Evolutionary conservation across 2,113 vertebrate species (phyloP), one percentile per base, ranked within the genome.

Genomic region (Pristiophorus japonicus): DNA sequence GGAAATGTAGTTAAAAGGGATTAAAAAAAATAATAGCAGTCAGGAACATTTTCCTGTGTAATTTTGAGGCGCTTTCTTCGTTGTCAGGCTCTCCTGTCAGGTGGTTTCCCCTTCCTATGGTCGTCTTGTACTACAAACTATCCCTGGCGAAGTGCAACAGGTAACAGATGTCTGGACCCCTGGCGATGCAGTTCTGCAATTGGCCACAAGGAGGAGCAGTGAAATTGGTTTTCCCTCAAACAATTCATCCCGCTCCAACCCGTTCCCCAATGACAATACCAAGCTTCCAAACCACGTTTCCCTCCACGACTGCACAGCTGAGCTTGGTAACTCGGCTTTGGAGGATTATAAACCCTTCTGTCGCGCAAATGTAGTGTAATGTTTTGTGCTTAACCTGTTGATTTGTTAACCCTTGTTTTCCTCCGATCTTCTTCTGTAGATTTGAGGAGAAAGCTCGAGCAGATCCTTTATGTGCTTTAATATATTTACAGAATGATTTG

Each of bases 371-470:
- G 6, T 81, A 65, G 34, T 63, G 30, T 34, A 62, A 92, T 92
- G 1, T 63, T 62, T 55, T 62, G 55, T 91, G 62, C 34, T 92
- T 38, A 14, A 10, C n/a, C 30, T 92, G 24, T n/a, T 20, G 42
- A n/a, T 92, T 92, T 7, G 34, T n/a, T 92, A 42, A 38, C 16
- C 66, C 0, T 5, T n/a, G 96, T 45, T 96, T 94, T 96, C 96
- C 63, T 65, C 18, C 34, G 20, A n/a, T 91, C 51, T n/a, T 96
- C 47, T 73, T 95, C 73, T 51, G n/a, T 96, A 99, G 99, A 96
- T 99, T 99, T 97, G 99, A 99, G 97, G 99, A 99, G 96, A 99
- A 99, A 96, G 99, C 99, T 96, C 99, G 99, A 96, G 98, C 98
- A 1, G 99, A 99, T 96, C 99, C 99, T 16, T 97, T 99, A 67